phyloP scores from a whole-genome alignment of 2,888 invertebrate species.

The Drosophila sordidula region DNA sequence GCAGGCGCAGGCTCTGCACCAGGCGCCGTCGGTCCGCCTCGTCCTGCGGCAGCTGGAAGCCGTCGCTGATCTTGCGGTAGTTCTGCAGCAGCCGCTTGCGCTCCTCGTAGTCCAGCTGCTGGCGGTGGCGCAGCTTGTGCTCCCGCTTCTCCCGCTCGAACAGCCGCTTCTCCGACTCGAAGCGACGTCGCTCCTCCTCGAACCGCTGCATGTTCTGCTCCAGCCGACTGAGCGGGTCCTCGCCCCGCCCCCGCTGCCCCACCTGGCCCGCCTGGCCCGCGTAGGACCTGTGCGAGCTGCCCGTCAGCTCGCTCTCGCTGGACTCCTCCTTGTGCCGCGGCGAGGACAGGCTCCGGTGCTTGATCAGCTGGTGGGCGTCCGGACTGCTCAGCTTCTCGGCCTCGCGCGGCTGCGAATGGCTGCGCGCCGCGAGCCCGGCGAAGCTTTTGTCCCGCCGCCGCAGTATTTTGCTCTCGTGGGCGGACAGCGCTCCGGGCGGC shows the following conservation, averaged over 20 bases:
- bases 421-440: slow-evolving; percentile 84
- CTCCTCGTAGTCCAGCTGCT: slow-evolving; percentile 83
- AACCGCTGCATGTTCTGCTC: slow-evolving; percentile 83
- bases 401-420: slow-evolving; percentile 84
- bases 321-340: slow-evolving; percentile 84
- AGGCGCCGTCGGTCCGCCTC: slow-evolving; percentile 81
- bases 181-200: slow-evolving; percentile 84
- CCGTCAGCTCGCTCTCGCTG: slow-evolving; percentile 81
- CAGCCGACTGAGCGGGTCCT: slow-evolving; percentile 77
- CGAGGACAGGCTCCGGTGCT: slow-evolving; percentile 83
- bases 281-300: slow-evolving; percentile 54
- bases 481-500: slow-evolving; percentile 75
- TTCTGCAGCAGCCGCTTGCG: slow-evolving; percentile 80
- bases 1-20: slow-evolving; percentile 80
- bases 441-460: slow-evolving; percentile 83
- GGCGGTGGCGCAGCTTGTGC: slow-evolving; percentile 82
- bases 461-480: slow-evolving; percentile 84
- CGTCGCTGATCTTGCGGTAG: slow-evolving; percentile 82
- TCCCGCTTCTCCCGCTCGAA: slow-evolving; percentile 87
- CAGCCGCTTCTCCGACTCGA: slow-evolving; percentile 85
- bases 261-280: slow-evolving; percentile 7
- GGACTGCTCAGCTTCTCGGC: slow-evolving; percentile 79
- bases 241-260: slow-evolving; percentile 12
- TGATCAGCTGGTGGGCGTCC: slow-evolving; percentile 81
- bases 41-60: slow-evolving; percentile 78